Evolutionary conservation across 2,888 invertebrate genomes (phyloP).

Genomic region (Torymus texanus): DNA sequence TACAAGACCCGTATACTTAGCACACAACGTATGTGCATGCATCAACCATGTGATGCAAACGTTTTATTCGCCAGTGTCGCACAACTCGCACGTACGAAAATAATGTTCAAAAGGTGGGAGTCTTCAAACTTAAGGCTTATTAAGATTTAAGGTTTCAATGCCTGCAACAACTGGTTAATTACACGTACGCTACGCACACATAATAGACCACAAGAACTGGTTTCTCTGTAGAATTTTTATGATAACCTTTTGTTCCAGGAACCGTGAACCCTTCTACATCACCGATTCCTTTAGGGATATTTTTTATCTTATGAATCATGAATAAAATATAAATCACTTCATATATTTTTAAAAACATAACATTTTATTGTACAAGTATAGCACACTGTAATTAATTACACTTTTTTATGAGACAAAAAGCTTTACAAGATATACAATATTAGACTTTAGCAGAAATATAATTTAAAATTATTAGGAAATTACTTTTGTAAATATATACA

Average conservation of each 20-base stretch:
- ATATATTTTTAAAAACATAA: slow-evolving; percentile 41
- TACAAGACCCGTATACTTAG: background rate
- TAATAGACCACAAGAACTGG: slow-evolving; percentile 24
- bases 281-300: background rate
- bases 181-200: slow-evolving; percentile 18
- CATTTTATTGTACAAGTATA: slow-evolving; percentile 48
- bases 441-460: slow-evolving; percentile 26
- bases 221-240: slow-evolving; percentile 33
- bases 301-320: background rate
- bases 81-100: slow-evolving; percentile 17
- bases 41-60: slow-evolving; percentile 24
- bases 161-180: slow-evolving; percentile 34
- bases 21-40: background rate
- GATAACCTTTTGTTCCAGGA: slow-evolving; percentile 20
- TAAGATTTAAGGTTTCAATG: slow-evolving; percentile 12
- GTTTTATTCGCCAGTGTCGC: slow-evolving; percentile 34
- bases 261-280: background rate
- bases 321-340: slow-evolving; percentile 3
- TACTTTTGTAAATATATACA: slow-evolving; percentile 13
- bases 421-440: slow-evolving; percentile 37
- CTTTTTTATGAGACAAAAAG: slow-evolving; percentile 20
- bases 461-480: slow-evolving; percentile 20
- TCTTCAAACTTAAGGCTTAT: slow-evolving; percentile 30
- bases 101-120: slow-evolving; percentile 32
- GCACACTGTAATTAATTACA: slow-evolving; percentile 7